Evolutionary conservation across 2,113 vertebrate species (phyloP), one percentile per base, ranked within the genome.

Genomic region (Dinomys branickii): DNA sequence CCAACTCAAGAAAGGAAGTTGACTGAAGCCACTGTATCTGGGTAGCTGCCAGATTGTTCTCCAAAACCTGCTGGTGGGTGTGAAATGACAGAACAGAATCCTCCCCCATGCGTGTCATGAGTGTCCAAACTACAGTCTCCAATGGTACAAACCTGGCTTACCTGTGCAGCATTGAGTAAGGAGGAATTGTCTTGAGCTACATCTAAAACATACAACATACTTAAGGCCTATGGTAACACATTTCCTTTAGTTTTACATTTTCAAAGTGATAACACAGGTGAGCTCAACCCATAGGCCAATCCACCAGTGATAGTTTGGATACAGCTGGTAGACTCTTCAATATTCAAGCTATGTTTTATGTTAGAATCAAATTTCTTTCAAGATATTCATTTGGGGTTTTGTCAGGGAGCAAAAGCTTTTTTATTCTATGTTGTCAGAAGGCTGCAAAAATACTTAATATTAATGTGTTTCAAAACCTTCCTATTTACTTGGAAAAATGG

Each of bases 41-140:
- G 28, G n/a, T 4, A 52, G 35, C 56, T 58, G 17, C n/a, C 33
- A 12, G 82, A 81, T 20, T 73, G 65, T 58, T 38, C 69, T 22
- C 41, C 13, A 22, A n/a, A 61, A 67, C 83, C 16, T 20, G 17
- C 17, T 1, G 12, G 65, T 50, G 65, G 44, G 30, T 44, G 1
- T 13, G 54, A 83, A 71, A 5, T 6, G 38, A 10, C 35, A 35
- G 58, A 22, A 6, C 17, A 33, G 16, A 26, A 26, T 22, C 28
- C 47, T 12, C 24, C 47, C 22, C 7, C 19, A 0, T 8, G 26
- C 14, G 38, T n/a, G n/a, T n/a, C n/a, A n/a, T n/a, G n/a, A n/a
- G 44, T 47, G 41, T 77, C 26, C 26, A 47, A 24, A 47, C 26
- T 47, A 47, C 73, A 7, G 41, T 28, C 13, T 14, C 1, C 26